Evolutionary conservation across 2,888 invertebrate genomes (phyloP), one percentile per base, ranked within the genome.

Genomic region (Gasteruption jaculator): DNA sequence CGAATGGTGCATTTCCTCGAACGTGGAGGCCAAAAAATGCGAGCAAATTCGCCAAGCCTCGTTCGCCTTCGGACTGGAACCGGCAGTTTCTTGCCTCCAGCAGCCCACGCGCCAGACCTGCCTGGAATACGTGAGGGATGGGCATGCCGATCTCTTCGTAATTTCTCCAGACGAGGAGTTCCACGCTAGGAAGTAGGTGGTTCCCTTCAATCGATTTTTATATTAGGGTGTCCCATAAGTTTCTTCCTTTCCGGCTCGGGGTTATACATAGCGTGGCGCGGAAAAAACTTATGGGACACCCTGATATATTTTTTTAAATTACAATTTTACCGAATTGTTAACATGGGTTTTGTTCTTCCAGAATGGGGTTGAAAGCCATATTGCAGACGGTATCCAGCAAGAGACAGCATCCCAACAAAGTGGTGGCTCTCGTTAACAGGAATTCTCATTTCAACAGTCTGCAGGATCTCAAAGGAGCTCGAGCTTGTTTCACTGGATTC

Each of bases 401-500:
- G 52, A 71, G 75, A 7, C 71, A 78, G 47, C 73, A 80, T 59
- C 71, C 82, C 52, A 77, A 81, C 61, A 73, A 79, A 15, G 78
- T 86, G 0, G 80, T 83, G 0, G 85, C 85, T 0, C 76, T 90
- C 35, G 82, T 87, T 0, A 79, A 74, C 48, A 76, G 74, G 29
- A 72, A 78, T 55, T 75, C 83, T 0, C 64, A 67, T 18, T 79
- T 83, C 37, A 66, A 71, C 10, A 76, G 68, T 10, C 75, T 91
- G 48, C 66, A 74, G 33, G 85, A 86, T 57, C 68, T 90, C 18
- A 73, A 74, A 66, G 86, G 85, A 7, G 82, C 82, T 50, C 79
- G 80, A 27, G 87, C 86, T 0, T 89, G 88, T 57, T 86, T 93
- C 65, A 85, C 92, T 2, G 80, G 78, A n/a, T 86, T 81, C 59